These are phyloP conservation scores for Kradibia gibbosae DNA, from an alignment of 1,140 invertebrate genomes.

Conservation along the genomic window DNA sequence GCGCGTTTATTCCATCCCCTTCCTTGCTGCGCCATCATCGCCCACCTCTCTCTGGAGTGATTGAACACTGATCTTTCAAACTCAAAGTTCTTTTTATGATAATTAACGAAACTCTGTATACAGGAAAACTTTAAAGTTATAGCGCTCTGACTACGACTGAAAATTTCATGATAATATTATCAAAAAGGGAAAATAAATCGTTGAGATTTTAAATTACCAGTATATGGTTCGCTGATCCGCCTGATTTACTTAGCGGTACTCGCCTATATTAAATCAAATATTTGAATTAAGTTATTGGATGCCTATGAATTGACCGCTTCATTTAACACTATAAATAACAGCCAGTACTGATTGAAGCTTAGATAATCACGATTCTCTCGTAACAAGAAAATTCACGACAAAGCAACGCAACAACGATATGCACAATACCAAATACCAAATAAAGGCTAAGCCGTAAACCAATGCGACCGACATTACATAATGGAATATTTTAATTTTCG, in stretches of 20 bases:
- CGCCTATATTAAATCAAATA: background rate
- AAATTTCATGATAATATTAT: conserved; percentile 7
- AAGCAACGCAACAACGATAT: background rate
- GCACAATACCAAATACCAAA: background rate
- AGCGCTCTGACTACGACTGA: background rate
- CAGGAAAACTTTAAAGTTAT: background rate
- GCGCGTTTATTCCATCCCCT: background rate
- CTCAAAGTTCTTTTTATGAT: background rate
- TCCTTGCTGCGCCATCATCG: background rate
- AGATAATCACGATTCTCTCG: conserved; percentile 6
- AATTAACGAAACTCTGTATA: background rate
- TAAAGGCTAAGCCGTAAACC: too few species aligned
- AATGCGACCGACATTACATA: too few species aligned
- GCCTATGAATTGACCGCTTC: background rate
- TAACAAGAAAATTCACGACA: background rate
- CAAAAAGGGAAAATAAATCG: background rate
- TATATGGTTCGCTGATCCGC: background rate
- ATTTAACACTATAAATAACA: conserved; percentile 7
- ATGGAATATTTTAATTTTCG: too few species aligned
- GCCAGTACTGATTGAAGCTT: background rate
- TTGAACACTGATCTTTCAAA: conserved; percentile 14
- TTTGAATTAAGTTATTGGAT: conserved; percentile 7
- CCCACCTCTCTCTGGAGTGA: background rate
- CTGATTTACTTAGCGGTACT: background rate
- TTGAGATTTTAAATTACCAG: background rate